Evolutionary conservation across 2,797 vertebrate species (phyloP).

Genomic region (Nasua narica): DNA sequence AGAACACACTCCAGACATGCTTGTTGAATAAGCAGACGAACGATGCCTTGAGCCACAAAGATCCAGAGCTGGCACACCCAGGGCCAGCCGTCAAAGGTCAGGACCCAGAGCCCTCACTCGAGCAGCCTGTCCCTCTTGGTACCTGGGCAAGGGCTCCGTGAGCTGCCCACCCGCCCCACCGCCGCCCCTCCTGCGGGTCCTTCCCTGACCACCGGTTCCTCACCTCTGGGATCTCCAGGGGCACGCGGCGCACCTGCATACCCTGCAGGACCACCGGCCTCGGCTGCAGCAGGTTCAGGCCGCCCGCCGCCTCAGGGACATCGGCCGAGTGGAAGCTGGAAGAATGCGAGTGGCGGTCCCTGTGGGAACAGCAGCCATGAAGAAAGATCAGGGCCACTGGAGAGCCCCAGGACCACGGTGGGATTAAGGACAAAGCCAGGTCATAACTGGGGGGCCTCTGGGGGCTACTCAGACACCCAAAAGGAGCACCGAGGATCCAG

Average conservation of each 20-base stretch:
- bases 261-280: constrained; percentile 92
- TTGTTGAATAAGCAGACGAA: neutral
- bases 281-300: constrained; percentile 89
- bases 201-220: constrained; percentile 46
- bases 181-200: neutral
- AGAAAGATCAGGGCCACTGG: fast-evolving
- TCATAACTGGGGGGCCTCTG: neutral
- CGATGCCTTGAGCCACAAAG: neutral
- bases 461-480: neutral
- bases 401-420: fast-evolving
- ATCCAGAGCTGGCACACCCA: neutral
- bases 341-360: constrained; percentile 94
- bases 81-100: neutral
- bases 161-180: fast-evolving
- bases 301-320: constrained; percentile 88
- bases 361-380: constrained; percentile 58
- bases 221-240: constrained; percentile 94
- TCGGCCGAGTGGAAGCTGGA: constrained; percentile 94
- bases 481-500: fast-evolving
- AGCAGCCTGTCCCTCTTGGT: fast-evolving
- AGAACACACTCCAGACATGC: neutral
- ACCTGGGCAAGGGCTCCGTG: neutral
- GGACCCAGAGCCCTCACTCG: neutral
- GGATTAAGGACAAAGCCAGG: neutral
- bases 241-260: constrained; percentile 94